Conservation (phyloP, 2,113 vertebrate species). For the Carassius carassius region DNA sequence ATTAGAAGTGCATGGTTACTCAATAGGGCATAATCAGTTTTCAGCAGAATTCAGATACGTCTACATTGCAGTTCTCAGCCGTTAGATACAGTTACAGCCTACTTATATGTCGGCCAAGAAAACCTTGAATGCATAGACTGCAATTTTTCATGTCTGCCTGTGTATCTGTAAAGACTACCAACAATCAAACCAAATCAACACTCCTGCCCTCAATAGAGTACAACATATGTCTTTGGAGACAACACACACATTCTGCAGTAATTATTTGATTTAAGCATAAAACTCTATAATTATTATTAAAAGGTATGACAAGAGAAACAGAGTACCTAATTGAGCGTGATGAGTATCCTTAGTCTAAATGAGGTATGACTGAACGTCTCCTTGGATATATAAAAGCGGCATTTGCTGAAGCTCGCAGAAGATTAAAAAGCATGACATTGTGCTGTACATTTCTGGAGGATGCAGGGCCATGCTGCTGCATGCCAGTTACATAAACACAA, state of each 20-base stretch:
- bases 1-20: background rate
- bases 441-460: slow-evolving; percentile 35
- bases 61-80: background rate
- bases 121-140: background rate
- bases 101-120: background rate
- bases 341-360: slow-evolving; percentile 70
- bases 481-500: slow-evolving; percentile 65
- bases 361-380: slow-evolving; percentile 71
- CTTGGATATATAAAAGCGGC: slow-evolving; percentile 61
- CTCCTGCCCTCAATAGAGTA: background rate
- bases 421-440: slow-evolving; percentile 36
- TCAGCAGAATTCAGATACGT: background rate
- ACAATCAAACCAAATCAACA: background rate
- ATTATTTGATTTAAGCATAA: slow-evolving; percentile 62
- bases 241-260: slow-evolving; percentile 39
- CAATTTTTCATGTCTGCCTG: background rate
- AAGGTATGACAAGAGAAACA: slow-evolving; percentile 65
- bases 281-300: slow-evolving; percentile 64
- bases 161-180: background rate
- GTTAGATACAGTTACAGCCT: background rate
- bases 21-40: background rate
- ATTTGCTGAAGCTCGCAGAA: slow-evolving; percentile 56
- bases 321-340: slow-evolving; percentile 66
- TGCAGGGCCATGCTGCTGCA: slow-evolving; percentile 43
- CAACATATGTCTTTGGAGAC: background rate